phyloP scores from a whole-genome alignment of 2,888 invertebrate species.

The Orgyia antiqua region DNA sequence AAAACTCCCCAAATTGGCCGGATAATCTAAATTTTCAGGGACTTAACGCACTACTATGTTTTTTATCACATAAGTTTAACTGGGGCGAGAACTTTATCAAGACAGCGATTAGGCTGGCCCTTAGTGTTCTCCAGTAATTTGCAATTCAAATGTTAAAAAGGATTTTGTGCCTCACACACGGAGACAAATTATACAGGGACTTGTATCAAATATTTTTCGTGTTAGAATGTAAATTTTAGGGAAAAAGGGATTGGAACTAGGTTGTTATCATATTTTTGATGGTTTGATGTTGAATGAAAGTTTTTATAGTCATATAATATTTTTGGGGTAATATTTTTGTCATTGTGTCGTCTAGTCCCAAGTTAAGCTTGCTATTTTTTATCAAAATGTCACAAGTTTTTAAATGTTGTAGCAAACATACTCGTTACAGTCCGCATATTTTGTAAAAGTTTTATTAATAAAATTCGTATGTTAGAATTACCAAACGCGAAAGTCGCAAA shows the following conservation, averaged over 20 bases:
- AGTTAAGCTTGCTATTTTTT: no score
- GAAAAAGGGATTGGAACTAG: not conserved
- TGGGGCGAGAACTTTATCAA: constrained; percentile 17
- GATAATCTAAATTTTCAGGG: constrained; percentile 24
- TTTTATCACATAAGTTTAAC: constrained; percentile 28
- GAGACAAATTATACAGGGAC: constrained; percentile 15
- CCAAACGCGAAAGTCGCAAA: no score
- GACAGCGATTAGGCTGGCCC: constrained; percentile 18
- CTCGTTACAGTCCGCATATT: no score
- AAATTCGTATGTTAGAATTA: no score
- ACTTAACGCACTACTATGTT: constrained; percentile 15
- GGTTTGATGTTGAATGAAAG: no score
- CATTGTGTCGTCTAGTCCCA: no score
- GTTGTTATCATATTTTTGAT: not conserved
- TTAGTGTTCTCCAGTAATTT: constrained; percentile 17
- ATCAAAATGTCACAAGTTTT: no score
- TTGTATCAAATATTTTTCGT: constrained; percentile 19
- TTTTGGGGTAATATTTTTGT: no score
- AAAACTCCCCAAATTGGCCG: constrained; percentile 18
- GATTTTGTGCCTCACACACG: constrained; percentile 16
- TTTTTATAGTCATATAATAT: no score
- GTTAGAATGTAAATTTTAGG: constrained; percentile 15
- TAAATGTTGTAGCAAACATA: no score
- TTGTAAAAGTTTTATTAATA: no score
- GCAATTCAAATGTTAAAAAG: constrained; percentile 22